Evolutionary conservation across 2,113 vertebrate genomes (phyloP).

Genomic region (Psittacara wagleri): DNA sequence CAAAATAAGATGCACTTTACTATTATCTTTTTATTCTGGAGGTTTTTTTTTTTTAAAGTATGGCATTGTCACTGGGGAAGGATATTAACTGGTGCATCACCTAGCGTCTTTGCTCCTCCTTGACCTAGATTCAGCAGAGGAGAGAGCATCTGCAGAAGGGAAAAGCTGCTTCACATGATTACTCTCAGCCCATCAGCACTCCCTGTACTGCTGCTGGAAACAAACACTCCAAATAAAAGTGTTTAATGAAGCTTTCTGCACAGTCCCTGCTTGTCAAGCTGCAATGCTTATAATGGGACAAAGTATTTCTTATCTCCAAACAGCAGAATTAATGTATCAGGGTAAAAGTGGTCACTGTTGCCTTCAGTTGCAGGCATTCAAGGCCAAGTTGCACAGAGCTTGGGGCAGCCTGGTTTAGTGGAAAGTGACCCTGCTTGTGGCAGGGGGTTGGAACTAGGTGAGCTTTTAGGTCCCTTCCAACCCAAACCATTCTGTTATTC

Average conservation of each 20-base stretch:
- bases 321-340: not conserved
- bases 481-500: not conserved
- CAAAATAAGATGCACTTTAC: not conserved
- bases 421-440: not conserved
- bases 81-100: not conserved
- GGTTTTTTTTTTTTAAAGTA: not conserved
- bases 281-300: not conserved
- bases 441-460: not conserved
- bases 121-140: not conserved
- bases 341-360: not conserved
- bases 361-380: not conserved
- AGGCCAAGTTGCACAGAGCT: not conserved
- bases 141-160: not conserved
- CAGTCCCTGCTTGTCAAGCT: not conserved
- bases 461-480: not conserved
- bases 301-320: not conserved
- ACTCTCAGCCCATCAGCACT: not conserved
- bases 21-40: not conserved
- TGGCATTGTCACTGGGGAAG: not conserved
- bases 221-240: not conserved
- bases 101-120: not conserved
- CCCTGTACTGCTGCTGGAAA: not conserved
- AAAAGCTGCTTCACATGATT: not conserved
- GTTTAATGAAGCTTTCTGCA: not conserved
- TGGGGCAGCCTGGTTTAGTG: not conserved